phyloP scores from a whole-genome alignment of 2,113 vertebrate genomes.

The Misgurnus mizolepis region DNA sequence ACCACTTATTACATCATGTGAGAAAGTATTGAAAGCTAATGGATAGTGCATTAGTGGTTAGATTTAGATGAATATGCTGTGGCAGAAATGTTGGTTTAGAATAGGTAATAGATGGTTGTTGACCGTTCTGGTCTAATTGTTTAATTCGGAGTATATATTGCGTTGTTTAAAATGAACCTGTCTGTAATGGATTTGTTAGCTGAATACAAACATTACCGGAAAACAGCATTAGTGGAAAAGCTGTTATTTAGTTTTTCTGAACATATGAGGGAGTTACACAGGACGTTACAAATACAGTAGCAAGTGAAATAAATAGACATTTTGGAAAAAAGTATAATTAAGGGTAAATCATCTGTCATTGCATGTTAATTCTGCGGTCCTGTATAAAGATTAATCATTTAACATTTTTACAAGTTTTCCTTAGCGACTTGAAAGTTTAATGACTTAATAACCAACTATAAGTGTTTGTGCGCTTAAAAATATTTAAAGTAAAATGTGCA shows the following conservation, averaged over 20 bases:
- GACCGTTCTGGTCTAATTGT: background rate
- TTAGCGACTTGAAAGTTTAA: background rate
- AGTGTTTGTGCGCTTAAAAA: background rate
- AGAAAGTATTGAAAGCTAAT: conserved; percentile 45
- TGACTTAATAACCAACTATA: background rate
- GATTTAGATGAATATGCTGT: conserved; percentile 11
- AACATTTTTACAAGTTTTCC: background rate
- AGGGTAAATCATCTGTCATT: background rate
- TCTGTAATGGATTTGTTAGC: conserved; percentile 7
- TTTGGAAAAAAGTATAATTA: conserved; percentile 1
- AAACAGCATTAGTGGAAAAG: background rate
- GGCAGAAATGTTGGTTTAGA: background rate
- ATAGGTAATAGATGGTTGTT: background rate
- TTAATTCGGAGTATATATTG: conserved; percentile 17
- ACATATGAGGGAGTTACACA: background rate
- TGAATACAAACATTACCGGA: conserved; percentile 3
- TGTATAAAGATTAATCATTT: background rate
- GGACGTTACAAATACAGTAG: conserved; percentile 4
- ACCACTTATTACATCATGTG: conserved; percentile 28
- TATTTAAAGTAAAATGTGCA: background rate
- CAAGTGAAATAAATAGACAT: background rate
- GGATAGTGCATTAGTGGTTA: background rate
- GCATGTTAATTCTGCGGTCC: too few relatives aligned
- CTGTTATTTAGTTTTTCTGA: background rate
- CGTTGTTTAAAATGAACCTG: background rate